Base-by-base conservation (phyloP, 2,113 vertebrate genomes). In the Stigmatopora nigra region DNA sequence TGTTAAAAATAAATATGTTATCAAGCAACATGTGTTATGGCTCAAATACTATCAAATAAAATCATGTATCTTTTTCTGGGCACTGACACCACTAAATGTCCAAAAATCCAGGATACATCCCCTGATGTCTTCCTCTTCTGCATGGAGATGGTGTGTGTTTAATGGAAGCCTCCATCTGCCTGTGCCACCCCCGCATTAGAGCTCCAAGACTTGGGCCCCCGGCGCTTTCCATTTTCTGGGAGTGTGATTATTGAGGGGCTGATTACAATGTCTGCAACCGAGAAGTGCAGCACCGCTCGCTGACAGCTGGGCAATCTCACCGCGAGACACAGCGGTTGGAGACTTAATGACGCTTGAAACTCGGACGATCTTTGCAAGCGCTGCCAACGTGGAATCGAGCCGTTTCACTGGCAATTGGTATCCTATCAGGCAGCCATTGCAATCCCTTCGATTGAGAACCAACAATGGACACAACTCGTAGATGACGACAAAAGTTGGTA, bases 281-380 rank as follows among this genome's bases (percentile, higher is more conserved):
- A 80, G 76, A 88, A 88, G 88, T 84, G 84, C 82, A 85, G 84
- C 82, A 65, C 70, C 74, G 69, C 70, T 76, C 68, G 61, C 46
- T 57, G 81, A 78, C 81, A 79, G 82, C 87, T 86, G 88, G 88
- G 82, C 84, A 85, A 79, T 87, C 83, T 78, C 77, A 78, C 46
- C 55, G 79, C 78, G 79, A 86, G 84, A 83, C 79, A 77, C 85
- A 85, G 77, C 78, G 80, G 79, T 80, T 81, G 82, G 70, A 83
- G 86, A 88, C 87, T 88, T 90, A 90, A 90, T 90, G 89, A 83
- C 38, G 86, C 87, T 86, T 88, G 74, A 88, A 85, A 87, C 83
- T 87, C 80, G 47, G 72, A 76, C 80, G 69, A 77, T 81, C 83
- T 82, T 84, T 85, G 38, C 58, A 7, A 81, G 73, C 73, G 77